Evolutionary conservation across 2,888 invertebrate species (phyloP).

Genomic region (Drosophila borborema): DNA sequence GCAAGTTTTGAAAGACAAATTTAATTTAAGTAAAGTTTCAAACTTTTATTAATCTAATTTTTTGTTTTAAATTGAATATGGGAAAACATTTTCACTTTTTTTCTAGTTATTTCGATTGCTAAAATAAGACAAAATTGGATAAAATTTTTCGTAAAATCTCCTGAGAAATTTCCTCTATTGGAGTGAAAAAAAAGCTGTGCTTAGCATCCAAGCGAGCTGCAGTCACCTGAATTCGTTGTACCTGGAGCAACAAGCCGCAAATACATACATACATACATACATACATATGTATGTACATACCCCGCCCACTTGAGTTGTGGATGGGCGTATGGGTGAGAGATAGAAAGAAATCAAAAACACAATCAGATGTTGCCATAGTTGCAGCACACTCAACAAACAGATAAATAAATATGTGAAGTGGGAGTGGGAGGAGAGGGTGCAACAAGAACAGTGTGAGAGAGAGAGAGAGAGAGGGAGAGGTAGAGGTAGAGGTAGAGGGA

Average conservation of each 20-base stretch:
- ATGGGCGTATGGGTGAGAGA: constrained; percentile 8
- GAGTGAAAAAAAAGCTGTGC: not conserved
- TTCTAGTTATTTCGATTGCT: not conserved
- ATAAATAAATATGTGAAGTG: not conserved
- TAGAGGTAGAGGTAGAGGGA: not conserved
- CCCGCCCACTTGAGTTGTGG: constrained; percentile 3
- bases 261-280: too few species aligned
- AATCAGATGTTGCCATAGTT: constrained; percentile 51
- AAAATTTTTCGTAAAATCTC: not conserved
- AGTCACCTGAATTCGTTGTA: constrained; percentile 37
- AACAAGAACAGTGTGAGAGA: not conserved
- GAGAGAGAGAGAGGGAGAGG: not conserved
- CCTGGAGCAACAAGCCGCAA: constrained; percentile 15
- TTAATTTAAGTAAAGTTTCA: not conserved
- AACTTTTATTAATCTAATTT: not conserved
- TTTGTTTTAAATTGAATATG: not conserved
- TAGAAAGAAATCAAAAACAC: constrained; percentile 40
- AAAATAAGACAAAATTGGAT: not conserved
- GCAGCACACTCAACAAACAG: constrained; percentile 44
- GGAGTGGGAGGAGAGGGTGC: not conserved
- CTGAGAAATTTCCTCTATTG: not conserved
- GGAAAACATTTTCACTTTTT: not conserved
- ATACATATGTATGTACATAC: too few species aligned
- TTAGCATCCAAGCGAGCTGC: constrained; percentile 15
- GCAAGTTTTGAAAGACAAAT: not conserved